phyloP scores from a whole-genome alignment of 2,113 vertebrate species.

The Vanacampus margaritifer region DNA sequence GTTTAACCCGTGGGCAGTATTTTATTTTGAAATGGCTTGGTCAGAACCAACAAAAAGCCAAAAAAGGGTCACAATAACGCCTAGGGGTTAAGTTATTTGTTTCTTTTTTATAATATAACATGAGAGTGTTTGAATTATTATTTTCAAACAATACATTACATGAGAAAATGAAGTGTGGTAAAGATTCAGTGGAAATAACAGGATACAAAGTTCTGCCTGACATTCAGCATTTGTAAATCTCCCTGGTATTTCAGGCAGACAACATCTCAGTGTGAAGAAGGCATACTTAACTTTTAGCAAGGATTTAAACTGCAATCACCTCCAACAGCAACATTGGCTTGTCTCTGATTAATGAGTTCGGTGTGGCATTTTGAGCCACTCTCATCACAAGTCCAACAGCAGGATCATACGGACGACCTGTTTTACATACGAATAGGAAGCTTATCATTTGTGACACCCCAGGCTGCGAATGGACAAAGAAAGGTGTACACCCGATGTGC shows the following conservation, averaged over 20 bases:
- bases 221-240: slow-evolving; percentile 24
- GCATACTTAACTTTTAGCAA: slow-evolving; percentile 63
- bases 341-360: slow-evolving; percentile 69
- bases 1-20: too few relatives aligned
- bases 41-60: too few relatives aligned
- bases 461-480: slow-evolving; percentile 37
- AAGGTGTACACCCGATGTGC: slow-evolving; percentile 22
- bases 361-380: slow-evolving; percentile 47
- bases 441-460: slow-evolving; percentile 55
- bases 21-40: too few relatives aligned
- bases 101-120: too few relatives aligned
- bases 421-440: slow-evolving; percentile 67
- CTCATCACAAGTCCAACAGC: slow-evolving; percentile 52
- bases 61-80: too few relatives aligned
- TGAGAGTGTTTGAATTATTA: too few relatives aligned
- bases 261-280: slow-evolving; percentile 47
- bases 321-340: slow-evolving; percentile 37
- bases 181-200: not conserved
- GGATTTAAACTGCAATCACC: slow-evolving; percentile 44
- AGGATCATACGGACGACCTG: slow-evolving; percentile 45
- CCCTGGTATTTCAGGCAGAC: slow-evolving; percentile 19
- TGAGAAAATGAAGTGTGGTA: not conserved
- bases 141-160: not conserved
- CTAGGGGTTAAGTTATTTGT: too few relatives aligned
- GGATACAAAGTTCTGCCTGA: slow-evolving; percentile 1